Evolutionary conservation across 2,888 invertebrate genomes (phyloP), one percentile per base, ranked within the genome.

Genomic region (Heliconius erato): DNA sequence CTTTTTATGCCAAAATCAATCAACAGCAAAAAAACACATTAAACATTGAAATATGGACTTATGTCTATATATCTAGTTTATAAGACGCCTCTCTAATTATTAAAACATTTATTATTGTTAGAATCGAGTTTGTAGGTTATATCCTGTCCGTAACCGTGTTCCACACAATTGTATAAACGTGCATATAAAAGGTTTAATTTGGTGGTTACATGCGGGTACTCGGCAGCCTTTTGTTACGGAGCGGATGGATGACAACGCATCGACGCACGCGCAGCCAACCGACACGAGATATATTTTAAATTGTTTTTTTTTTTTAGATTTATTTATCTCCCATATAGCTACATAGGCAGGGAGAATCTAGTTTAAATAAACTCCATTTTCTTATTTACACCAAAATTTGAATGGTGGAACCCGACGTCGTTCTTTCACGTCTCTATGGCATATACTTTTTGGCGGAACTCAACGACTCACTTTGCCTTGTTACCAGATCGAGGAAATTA

Each of bases 121-220:
- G 28, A 26, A 23, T 28, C 23, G 54, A 79, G 79, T 82, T 68
- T 84, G 80, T 84, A 72, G 84, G 84, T 83, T 83, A 85, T 84
- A 84, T 85, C 83, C 84, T 81, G 85, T 67, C 44, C 19, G 76
- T 84, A 84, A 90, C 90, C 90, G 90, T 89, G 90, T 91, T 91
- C 88, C 86, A 88, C 85, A 90, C 90, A 92, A 90, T 91, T 87
- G 88, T 87, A 92, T 92, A 94, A 94, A 94, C 91, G 92, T 91
- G 91, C 94, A 94, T 95, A 93, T 94, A 95, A 92, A 92, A 90
- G 88, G 80, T 87, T 88, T 92, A 92, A 93, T 91, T 89, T 87
- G 89, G 89, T 87, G 91, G 92, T 92, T 92, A 91, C 88, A 92
- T 91, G 91, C 89, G 88, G 83, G 83, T 83, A 85, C 86, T 83